These are phyloP conservation scores for Heliconius himera DNA, from an alignment of 1,140 invertebrate genomes.

Conservation along the genomic window DNA sequence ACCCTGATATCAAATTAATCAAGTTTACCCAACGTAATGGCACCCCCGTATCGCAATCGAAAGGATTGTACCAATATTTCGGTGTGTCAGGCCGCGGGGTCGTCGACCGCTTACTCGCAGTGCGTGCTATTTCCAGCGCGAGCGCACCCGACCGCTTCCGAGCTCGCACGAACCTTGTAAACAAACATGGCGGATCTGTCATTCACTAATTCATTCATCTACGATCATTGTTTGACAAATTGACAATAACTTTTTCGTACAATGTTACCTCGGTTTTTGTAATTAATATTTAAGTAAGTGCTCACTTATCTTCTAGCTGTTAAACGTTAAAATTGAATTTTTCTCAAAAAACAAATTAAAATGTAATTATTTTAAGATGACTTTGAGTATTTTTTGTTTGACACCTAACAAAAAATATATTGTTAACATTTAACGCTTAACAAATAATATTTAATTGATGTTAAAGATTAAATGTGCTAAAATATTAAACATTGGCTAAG, in stretches of 20 bases:
- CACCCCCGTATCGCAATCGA: constrained; percentile 28
- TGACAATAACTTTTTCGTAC: constrained; percentile 58
- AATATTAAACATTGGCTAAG: background rate
- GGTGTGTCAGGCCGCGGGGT: constrained; percentile 70
- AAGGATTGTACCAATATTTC: constrained; percentile 68
- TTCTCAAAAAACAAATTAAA: background rate
- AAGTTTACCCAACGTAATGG: constrained; percentile 13
- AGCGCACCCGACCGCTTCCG: constrained; percentile 61
- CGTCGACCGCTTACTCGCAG: constrained; percentile 70
- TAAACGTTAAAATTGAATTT: background rate
- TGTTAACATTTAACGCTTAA: background rate
- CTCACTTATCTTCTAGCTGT: background rate
- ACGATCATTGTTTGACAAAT: constrained; percentile 72
- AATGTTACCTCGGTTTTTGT: constrained; percentile 9
- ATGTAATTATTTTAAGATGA: background rate
- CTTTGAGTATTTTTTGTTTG: background rate
- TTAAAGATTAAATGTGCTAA: background rate
- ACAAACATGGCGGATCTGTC: constrained; percentile 79
- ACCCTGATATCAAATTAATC: background rate
- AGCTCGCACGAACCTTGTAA: constrained; percentile 66
- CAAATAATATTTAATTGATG: background rate
- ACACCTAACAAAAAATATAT: background rate
- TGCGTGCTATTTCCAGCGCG: constrained; percentile 77
- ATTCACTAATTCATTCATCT: constrained; percentile 80
- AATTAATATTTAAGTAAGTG: background rate